Evolutionary conservation across 2,888 invertebrate genomes (phyloP).

Genomic region (Eristalis arbustorum): DNA sequence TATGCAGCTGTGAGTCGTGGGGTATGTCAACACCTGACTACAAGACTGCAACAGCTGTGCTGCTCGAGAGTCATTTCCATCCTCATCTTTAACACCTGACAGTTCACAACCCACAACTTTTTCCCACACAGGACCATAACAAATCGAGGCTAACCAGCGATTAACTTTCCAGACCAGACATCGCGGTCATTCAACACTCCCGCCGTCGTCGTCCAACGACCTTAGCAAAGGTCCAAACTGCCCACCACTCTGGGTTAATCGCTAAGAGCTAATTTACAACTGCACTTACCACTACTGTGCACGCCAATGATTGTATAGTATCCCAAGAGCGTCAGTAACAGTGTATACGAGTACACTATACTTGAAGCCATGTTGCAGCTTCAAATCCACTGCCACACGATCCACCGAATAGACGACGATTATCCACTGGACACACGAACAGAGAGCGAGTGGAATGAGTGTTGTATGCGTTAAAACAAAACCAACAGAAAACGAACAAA

Average conservation of each 20-base stretch:
- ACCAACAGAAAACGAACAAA: too few species aligned
- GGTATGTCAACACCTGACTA: too few species aligned
- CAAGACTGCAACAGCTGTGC: too few species aligned
- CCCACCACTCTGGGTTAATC: constrained; percentile 35
- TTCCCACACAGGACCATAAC: neutral
- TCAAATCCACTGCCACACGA: constrained; percentile 15
- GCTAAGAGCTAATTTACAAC: constrained; percentile 35
- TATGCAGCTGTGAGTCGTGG: too few species aligned
- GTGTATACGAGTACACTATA: constrained; percentile 61
- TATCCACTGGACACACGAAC: constrained; percentile 27
- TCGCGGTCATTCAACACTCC: neutral
- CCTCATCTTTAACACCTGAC: neutral
- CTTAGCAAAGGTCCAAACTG: neutral
- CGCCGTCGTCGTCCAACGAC: neutral
- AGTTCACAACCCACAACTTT: neutral
- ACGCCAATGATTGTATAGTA: constrained; percentile 64
- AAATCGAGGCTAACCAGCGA: neutral
- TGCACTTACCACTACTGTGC: constrained; percentile 61
- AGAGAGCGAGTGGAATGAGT: constrained; percentile 22
- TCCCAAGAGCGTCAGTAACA: constrained; percentile 62
- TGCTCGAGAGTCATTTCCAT: too few species aligned
- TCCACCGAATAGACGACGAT: neutral
- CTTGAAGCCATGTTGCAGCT: constrained; percentile 52
- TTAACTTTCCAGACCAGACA: neutral
- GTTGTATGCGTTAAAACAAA: neutral